A percentile compares a stretch with the other conserved stretches of the same genome.
phyloP scores from a whole-genome alignment of 2,113 vertebrate genomes.

The Pao palembangensis region DNA sequence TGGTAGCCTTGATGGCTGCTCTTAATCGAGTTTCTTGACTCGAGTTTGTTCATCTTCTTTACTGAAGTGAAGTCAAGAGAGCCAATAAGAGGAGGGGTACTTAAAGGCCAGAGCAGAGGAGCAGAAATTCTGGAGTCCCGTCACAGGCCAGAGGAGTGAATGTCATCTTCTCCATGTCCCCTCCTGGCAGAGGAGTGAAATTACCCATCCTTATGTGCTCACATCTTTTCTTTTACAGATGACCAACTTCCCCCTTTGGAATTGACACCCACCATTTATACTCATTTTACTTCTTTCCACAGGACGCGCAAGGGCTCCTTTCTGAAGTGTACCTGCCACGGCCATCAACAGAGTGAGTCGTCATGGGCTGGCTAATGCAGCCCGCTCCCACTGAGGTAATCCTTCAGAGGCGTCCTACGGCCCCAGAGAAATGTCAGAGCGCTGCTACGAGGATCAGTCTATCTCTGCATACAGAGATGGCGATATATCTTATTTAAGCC shows the following conservation, averaged over 20 bases:
- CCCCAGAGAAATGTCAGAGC: constrained; percentile 66
- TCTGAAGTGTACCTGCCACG: constrained; percentile 63
- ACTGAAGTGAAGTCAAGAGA: constrained; percentile 18
- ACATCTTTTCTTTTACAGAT: constrained; percentile 77
- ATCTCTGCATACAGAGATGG: constrained; percentile 39
- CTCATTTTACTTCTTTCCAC: constrained; percentile 72
- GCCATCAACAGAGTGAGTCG: constrained; percentile 66
- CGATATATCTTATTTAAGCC: constrained; percentile 69
- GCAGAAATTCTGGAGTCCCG: constrained; percentile 31
- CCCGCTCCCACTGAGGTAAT: constrained; percentile 62
- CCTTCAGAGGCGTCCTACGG: constrained; percentile 61
- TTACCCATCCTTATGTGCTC: constrained; percentile 70
- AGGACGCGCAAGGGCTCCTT: constrained; percentile 57
- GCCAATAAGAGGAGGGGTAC: constrained; percentile 6
- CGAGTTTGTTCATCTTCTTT: background rate
- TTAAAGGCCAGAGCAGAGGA: background rate
- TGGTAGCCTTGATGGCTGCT: too few relatives aligned
- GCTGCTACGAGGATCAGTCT: constrained; percentile 60
- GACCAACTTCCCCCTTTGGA: constrained; percentile 71
- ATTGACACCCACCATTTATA: constrained; percentile 80
- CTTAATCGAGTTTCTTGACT: too few relatives aligned
- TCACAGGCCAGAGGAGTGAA: constrained; percentile 64
- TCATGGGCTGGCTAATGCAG: constrained; percentile 61
- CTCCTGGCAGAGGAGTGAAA: constrained; percentile 59
- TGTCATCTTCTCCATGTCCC: constrained; percentile 56